Evolutionary conservation across 2,888 invertebrate species (phyloP).

Genomic region (Habrosyne pyritoides): DNA sequence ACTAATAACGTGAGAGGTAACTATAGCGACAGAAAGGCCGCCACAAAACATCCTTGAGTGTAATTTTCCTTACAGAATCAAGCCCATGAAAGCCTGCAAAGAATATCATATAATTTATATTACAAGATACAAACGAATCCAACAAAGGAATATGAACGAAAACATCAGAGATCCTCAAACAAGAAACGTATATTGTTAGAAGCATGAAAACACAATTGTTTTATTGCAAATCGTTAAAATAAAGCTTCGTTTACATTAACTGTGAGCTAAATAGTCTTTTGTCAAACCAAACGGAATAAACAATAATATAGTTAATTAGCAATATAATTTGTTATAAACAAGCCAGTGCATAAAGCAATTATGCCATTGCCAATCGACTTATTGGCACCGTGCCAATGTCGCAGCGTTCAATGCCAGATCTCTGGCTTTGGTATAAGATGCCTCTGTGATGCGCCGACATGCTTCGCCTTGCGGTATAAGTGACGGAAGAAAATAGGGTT

Average conservation of each 20-base stretch:
- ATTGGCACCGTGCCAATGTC: conserved; percentile 43
- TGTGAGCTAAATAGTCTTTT: background rate
- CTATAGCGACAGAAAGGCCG: too few species aligned
- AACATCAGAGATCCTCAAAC: too few species aligned
- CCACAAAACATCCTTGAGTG: too few species aligned
- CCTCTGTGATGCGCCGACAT: conserved; percentile 17
- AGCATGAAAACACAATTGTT: background rate
- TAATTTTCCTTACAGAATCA: too few species aligned
- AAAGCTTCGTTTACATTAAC: background rate
- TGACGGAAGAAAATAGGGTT: too few species aligned
- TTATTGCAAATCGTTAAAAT: too few species aligned
- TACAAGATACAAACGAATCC: too few species aligned
- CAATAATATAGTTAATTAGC: background rate
- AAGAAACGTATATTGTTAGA: too few species aligned
- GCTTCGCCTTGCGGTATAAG: conserved; percentile 14
- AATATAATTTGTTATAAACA: conserved; percentile 14
- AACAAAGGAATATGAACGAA: too few species aligned
- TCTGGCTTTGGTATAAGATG: conserved; percentile 21
- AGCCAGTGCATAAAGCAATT: conserved; percentile 43
- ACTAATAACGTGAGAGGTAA: too few species aligned
- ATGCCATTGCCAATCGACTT: conserved; percentile 38
- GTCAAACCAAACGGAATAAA: background rate
- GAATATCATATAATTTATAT: too few species aligned
- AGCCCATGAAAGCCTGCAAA: too few species aligned
- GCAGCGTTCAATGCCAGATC: conserved; percentile 32